phyloP scores from a whole-genome alignment of 2,888 invertebrate species.

The Carcina quercana region DNA sequence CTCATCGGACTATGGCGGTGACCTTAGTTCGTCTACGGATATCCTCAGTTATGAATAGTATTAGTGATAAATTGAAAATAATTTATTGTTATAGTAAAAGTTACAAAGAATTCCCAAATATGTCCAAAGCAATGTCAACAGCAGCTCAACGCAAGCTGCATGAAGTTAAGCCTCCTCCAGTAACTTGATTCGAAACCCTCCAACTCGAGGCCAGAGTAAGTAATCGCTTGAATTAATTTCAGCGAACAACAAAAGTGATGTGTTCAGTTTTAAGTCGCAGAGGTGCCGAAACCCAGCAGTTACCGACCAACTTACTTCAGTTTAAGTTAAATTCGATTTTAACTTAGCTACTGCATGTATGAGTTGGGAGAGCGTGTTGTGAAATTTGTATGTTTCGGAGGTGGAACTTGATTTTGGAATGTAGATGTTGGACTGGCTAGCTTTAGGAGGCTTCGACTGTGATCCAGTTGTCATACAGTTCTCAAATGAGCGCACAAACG shows the following conservation, averaged over 20 bases:
- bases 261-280: constrained; percentile 16
- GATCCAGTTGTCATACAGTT: too few relatives aligned
- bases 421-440: too few relatives aligned
- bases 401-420: too few relatives aligned
- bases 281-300: constrained; percentile 14
- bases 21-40: too few relatives aligned
- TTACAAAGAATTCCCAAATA: neutral
- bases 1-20: too few relatives aligned
- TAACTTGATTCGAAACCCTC: constrained; percentile 5
- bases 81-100: too few relatives aligned
- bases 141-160: neutral
- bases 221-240: constrained; percentile 10
- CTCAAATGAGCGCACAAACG: too few relatives aligned
- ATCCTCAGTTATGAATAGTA: too few relatives aligned
- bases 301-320: constrained; percentile 18
- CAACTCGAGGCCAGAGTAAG: constrained; percentile 7
- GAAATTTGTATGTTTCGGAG: constrained; percentile 8
- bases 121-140: neutral
- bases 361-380: constrained; percentile 14
- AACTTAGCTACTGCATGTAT: too few relatives aligned
- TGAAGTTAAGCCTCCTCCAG: neutral
- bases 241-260: constrained; percentile 11
- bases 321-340: constrained; percentile 23
- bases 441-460: too few relatives aligned
- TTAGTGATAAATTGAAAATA: too few relatives aligned